phyloP scores from a whole-genome alignment of 2,888 invertebrate species.

The Anthophora plumipes region DNA sequence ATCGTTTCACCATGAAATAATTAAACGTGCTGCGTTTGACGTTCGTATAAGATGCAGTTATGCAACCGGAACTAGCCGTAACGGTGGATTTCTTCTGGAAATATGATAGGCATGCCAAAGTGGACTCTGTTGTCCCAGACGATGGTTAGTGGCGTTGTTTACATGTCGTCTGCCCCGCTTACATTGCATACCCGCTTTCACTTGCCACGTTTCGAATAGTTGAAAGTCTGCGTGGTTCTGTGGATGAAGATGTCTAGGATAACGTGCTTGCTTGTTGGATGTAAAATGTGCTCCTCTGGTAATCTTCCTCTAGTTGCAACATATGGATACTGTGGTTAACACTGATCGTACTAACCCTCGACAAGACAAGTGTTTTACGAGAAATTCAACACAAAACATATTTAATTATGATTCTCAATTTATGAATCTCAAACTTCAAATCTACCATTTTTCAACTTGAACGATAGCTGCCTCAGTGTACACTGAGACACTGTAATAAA shows the following conservation, averaged over 20 bases:
- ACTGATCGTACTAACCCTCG: too few species aligned
- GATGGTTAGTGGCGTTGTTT: slow-evolving; percentile 18
- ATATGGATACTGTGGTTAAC: too few species aligned
- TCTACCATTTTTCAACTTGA: too few species aligned
- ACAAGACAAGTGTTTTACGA: too few species aligned
- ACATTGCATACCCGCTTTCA: slow-evolving; percentile 21
- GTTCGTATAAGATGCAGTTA: not conserved
- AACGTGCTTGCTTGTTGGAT: not conserved
- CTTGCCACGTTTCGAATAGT: slow-evolving; percentile 54
- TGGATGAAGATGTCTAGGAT: not conserved
- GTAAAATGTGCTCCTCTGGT: not conserved
- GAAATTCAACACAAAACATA: too few species aligned
- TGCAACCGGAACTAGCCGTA: not conserved
- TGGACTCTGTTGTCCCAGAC: slow-evolving; percentile 8
- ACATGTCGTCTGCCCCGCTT: slow-evolving; percentile 27
- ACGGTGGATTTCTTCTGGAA: slow-evolving; percentile 2
- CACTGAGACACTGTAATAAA: too few species aligned
- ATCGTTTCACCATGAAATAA: not conserved
- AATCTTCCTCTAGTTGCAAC: too few species aligned
- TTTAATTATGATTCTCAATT: too few species aligned
- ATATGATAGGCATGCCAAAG: slow-evolving; percentile 7
- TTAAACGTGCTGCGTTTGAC: not conserved
- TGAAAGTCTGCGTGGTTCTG: slow-evolving; percentile 24
- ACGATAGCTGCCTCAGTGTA: too few species aligned
- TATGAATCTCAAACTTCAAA: too few species aligned